Conservation (phyloP, 1,140 invertebrate species). For the Papilio machaon region DNA sequence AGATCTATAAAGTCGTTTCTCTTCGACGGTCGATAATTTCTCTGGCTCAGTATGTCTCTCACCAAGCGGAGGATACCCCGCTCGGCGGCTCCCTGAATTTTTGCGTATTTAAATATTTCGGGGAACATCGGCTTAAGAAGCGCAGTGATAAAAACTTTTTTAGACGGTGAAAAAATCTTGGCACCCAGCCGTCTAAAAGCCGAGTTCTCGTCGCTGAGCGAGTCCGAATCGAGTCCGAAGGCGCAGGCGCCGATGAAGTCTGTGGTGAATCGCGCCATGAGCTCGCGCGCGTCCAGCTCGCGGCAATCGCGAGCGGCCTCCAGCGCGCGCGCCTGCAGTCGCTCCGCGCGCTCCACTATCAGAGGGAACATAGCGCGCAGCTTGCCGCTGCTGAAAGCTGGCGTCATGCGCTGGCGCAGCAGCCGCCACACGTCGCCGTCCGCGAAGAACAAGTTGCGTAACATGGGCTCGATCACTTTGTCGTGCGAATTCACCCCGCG, state of each 20-base stretch:
- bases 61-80: constrained; percentile 50
- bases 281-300: constrained; percentile 70
- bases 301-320: constrained; percentile 40
- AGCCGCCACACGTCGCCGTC: constrained; percentile 80
- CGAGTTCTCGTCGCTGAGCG: constrained; percentile 66
- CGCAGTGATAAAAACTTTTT: constrained; percentile 36
- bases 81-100: constrained; percentile 48
- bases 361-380: constrained; percentile 82
- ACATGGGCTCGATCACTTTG: constrained; percentile 64
- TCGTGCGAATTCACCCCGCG: constrained; percentile 50
- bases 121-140: constrained; percentile 59
- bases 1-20: constrained; percentile 83
- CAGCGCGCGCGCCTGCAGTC: constrained; percentile 54
- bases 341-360: constrained; percentile 65
- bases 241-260: constrained; percentile 81
- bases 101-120: constrained; percentile 50
- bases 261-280: constrained; percentile 76
- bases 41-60: constrained; percentile 51
- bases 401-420: constrained; percentile 82
- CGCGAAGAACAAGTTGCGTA: constrained; percentile 58
- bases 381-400: constrained; percentile 83
- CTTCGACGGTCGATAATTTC: constrained; percentile 57
- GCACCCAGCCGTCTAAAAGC: constrained; percentile 65
- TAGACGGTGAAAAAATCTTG: constrained; percentile 62
- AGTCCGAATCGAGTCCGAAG: constrained; percentile 69